Evolutionary conservation across 2,888 invertebrate genomes (phyloP).

Genomic region (Tineola bisselliella): DNA sequence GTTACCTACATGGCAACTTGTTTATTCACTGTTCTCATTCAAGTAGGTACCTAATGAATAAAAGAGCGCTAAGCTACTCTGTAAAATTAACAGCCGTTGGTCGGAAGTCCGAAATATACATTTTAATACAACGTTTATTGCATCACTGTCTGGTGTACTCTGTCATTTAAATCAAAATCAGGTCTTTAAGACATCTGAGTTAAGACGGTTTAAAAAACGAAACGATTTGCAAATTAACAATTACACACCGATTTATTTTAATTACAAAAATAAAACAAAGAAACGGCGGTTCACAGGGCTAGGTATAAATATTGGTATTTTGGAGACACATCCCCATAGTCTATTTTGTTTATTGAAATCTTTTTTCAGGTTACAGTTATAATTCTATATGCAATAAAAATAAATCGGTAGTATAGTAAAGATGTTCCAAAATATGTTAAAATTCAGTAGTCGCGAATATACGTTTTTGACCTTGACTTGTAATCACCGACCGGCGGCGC

Average conservation of each 20-base stretch:
- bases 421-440: background rate
- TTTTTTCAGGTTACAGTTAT: background rate
- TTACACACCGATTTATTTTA: background rate
- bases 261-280: background rate
- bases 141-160: background rate
- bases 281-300: background rate
- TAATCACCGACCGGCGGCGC: constrained; percentile 3
- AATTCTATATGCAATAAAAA: background rate
- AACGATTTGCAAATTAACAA: background rate
- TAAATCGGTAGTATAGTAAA: background rate
- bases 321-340: background rate
- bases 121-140: background rate
- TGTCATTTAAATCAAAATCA: no score
- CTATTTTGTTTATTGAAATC: background rate
- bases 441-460: background rate
- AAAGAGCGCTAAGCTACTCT: background rate
- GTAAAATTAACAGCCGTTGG: no score
- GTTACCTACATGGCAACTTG: no score
- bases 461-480: constrained; percentile 7
- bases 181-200: no score
- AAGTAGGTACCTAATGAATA: no score
- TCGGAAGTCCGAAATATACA: no score
- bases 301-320: background rate
- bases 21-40: no score
- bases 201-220: no score